Percentiles rank a stretch among this genome's conserved stretches.
Conservation (phyloP, 2,888 invertebrate species). For the Anaspis maculata region DNA sequence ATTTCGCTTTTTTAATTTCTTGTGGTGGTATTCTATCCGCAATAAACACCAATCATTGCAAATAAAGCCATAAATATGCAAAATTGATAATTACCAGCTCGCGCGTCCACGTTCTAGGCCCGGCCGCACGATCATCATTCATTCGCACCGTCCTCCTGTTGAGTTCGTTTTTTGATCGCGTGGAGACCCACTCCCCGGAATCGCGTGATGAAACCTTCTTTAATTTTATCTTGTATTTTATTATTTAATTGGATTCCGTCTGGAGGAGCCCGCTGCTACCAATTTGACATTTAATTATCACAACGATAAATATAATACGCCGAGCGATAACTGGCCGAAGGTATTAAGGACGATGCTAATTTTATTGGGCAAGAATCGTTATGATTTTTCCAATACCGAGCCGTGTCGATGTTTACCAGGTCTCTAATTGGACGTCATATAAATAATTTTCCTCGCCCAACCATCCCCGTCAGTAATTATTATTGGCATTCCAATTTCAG, state of each 20-base stretch:
- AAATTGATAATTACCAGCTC: too few relatives aligned
- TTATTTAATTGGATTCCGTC: conserved; percentile 15
- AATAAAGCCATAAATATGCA: too few relatives aligned
- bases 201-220: conserved; percentile 12
- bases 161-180: conserved; percentile 9
- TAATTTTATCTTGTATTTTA: conserved; percentile 16
- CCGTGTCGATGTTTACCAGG: neutral
- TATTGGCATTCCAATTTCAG: too few relatives aligned
- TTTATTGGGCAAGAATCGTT: conserved; percentile 3
- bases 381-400: neutral
- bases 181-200: conserved; percentile 6
- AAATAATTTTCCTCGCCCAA: neutral
- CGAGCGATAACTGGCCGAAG: conserved; percentile 10
- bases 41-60: too few relatives aligned
- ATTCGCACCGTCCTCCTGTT: too few relatives aligned
- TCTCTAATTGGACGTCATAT: conserved; percentile 1
- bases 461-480: too few relatives aligned
- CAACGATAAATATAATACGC: conserved; percentile 9
- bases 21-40: too few relatives aligned
- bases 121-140: too few relatives aligned
- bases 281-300: conserved; percentile 14
- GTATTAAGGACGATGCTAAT: conserved; percentile 9
- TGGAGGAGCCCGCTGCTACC: conserved; percentile 4
- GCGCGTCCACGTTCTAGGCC: too few relatives aligned
- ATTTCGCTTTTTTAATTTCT: too few relatives aligned